A percentile compares a stretch with the other conserved stretches of the same genome.
These are phyloP conservation scores for Drosophila pegasa DNA, from an alignment of 2,888 invertebrate genomes.

Conservation along the genomic window DNA sequence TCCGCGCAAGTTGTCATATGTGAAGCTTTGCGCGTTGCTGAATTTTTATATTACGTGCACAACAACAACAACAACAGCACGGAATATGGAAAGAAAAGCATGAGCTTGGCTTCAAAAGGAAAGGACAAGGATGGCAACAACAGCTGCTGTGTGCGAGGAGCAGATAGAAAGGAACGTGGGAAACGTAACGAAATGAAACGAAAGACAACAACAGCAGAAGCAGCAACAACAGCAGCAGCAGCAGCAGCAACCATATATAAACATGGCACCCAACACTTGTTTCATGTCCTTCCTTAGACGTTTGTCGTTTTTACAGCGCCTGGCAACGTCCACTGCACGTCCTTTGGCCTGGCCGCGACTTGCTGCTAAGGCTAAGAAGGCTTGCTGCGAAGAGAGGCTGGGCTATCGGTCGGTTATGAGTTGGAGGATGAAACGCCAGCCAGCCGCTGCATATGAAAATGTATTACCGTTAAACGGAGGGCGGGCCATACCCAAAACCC, in stretches of 20 bases:
- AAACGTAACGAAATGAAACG: constrained; percentile 55
- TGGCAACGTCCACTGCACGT: constrained; percentile 54
- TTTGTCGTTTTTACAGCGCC: constrained; percentile 41
- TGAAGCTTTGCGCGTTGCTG: constrained; percentile 78
- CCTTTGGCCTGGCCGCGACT: constrained; percentile 7
- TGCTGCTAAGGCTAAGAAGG: not conserved
- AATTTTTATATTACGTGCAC: constrained; percentile 70
- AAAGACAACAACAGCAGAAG: constrained; percentile 59
- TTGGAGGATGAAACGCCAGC: constrained; percentile 30
- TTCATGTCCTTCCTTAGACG: constrained; percentile 56
- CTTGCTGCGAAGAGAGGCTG: not conserved
- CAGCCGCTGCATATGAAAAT: constrained; percentile 69
- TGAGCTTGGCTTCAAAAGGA: constrained; percentile 24
- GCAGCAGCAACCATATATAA: constrained; percentile 53
- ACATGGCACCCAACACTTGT: constrained; percentile 79
- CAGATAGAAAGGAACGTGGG: constrained; percentile 14
- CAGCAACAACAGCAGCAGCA: constrained; percentile 21
- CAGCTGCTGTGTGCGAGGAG: constrained; percentile 6
- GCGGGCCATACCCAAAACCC: constrained; percentile 18
- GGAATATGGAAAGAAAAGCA: constrained; percentile 21
- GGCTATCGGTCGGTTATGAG: constrained; percentile 30
- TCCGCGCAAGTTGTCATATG: constrained; percentile 70
- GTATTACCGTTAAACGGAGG: constrained; percentile 72
- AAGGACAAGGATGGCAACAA: constrained; percentile 39
- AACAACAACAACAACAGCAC: constrained; percentile 37